phyloP scores from a whole-genome alignment of 1,140 invertebrate species.

The Euura lappo region DNA sequence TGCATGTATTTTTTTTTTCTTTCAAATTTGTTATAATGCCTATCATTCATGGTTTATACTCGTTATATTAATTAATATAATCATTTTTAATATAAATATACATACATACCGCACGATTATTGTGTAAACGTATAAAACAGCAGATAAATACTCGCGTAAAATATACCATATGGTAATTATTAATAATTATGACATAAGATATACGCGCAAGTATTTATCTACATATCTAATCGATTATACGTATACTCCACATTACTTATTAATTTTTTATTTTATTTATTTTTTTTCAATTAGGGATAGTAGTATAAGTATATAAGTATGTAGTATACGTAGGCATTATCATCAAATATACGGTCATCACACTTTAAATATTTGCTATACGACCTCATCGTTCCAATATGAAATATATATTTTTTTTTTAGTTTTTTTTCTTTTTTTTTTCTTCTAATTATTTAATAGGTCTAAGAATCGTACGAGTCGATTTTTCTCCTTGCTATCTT shows the following conservation, averaged over 20 bases:
- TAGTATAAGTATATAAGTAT: neutral
- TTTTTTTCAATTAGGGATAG: no score
- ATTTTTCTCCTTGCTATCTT: neutral
- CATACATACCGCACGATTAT: no score
- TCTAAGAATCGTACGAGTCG: neutral
- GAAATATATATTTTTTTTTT: neutral
- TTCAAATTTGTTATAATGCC: neutral
- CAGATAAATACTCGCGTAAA: no score
- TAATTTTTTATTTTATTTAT: no score
- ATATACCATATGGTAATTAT: neutral
- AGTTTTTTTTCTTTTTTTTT: no score
- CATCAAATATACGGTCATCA: neutral
- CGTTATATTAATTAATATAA: neutral
- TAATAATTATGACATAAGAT: neutral
- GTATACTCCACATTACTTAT: no score
- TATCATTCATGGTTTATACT: conserved; percentile 7
- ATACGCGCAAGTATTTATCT: neutral
- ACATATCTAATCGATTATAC: no score
- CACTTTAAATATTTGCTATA: neutral
- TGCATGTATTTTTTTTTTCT: no score
- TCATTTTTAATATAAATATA: no score
- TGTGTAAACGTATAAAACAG: no score
- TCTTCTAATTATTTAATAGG: neutral
- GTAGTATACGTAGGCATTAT: neutral
- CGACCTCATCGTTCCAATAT: neutral